These are phyloP conservation scores for Triops cancriformis DNA, from an alignment of 1,140 invertebrate species.

Conservation along the genomic window DNA sequence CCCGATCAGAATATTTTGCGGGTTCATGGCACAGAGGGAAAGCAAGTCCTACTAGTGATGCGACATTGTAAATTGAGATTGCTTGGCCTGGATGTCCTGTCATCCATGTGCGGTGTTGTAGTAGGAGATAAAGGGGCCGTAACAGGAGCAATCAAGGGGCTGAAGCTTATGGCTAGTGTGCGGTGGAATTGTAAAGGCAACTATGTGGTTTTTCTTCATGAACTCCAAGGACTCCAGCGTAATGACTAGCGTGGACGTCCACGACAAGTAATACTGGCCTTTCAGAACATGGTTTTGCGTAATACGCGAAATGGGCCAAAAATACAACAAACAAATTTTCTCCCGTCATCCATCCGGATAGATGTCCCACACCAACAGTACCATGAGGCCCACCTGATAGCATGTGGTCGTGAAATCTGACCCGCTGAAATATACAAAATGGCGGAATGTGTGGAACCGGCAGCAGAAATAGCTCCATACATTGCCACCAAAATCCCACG, in stretches of 20 bases:
- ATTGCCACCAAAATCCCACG: slow-evolving; percentile 40
- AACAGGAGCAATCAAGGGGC: slow-evolving; percentile 42
- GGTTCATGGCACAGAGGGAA: slow-evolving; percentile 34
- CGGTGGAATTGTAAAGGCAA: slow-evolving; percentile 42
- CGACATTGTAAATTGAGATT: slow-evolving; percentile 37
- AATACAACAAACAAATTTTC: slow-evolving; percentile 35
- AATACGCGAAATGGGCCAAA: slow-evolving; percentile 39
- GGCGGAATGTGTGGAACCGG: slow-evolving; percentile 37
- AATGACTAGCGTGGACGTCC: slow-evolving; percentile 38
- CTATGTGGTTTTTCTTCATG: slow-evolving; percentile 37
- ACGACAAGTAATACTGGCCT: slow-evolving; percentile 33
- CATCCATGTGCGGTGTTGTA: slow-evolving; percentile 14
- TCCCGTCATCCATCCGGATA: slow-evolving; percentile 37
- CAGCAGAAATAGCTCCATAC: slow-evolving; percentile 37
- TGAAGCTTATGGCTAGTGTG: slow-evolving; percentile 43
- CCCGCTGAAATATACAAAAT: slow-evolving; percentile 35
- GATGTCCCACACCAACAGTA: slow-evolving; percentile 34
- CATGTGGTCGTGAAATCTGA: slow-evolving; percentile 28
- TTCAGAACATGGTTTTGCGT: slow-evolving; percentile 33
- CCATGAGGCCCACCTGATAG: slow-evolving; percentile 35
- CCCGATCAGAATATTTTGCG: slow-evolving; percentile 36
- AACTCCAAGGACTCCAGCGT: slow-evolving; percentile 32
- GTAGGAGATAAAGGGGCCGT: slow-evolving; percentile 38
- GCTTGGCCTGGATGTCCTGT: slow-evolving; percentile 32
- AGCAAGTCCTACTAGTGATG: slow-evolving; percentile 33